Percentiles rank a stretch among this genome's conserved stretches.
Evolutionary conservation across 2,888 invertebrate species (phyloP).

Genomic region (Eilema sororculum): DNA sequence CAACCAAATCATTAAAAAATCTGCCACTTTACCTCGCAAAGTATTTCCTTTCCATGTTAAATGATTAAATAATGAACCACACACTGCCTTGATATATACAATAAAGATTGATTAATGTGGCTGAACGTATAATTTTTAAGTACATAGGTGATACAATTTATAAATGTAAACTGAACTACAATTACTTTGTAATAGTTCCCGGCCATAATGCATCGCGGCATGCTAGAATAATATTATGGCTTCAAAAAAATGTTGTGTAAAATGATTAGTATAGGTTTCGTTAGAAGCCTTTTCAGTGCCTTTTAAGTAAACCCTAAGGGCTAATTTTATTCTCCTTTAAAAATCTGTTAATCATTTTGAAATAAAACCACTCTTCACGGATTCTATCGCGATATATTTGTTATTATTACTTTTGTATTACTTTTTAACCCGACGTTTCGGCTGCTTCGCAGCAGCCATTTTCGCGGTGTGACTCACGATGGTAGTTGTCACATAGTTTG

Average conservation of each 20-base stretch:
- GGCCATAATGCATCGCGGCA: background rate
- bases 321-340: too few relatives aligned
- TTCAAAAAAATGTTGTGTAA: background rate
- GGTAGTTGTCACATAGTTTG: too few relatives aligned
- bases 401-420: too few relatives aligned
- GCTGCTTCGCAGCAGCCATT: too few relatives aligned
- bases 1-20: background rate
- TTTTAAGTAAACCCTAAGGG: background rate
- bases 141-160: conserved; percentile 14
- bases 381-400: too few relatives aligned
- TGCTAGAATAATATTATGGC: background rate
- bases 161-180: conserved; percentile 6
- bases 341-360: too few relatives aligned
- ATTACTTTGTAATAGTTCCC: conserved; percentile 1
- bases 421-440: too few relatives aligned
- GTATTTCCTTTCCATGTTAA: background rate
- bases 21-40: background rate
- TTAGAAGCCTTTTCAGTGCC: background rate
- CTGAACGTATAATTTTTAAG: conserved; percentile 26
- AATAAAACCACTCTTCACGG: too few relatives aligned
- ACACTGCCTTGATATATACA: background rate
- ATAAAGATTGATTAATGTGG: conserved; percentile 12
- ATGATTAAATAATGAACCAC: background rate
- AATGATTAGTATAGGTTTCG: background rate
- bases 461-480: too few relatives aligned